phyloP scores from a whole-genome alignment of 2,797 vertebrate genomes.

The Sebastes flavidus region DNA sequence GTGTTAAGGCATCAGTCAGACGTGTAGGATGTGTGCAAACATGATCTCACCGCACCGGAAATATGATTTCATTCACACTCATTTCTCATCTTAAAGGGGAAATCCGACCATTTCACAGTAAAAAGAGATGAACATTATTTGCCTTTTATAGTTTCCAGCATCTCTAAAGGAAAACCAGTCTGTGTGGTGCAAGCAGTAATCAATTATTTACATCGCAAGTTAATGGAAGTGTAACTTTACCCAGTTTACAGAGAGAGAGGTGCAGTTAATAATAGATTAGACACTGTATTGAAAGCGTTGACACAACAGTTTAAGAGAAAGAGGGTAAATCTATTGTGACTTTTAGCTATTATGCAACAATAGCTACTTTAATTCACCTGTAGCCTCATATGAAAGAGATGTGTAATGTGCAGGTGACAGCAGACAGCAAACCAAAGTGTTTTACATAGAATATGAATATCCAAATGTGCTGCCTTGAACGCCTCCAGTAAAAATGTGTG shows the following conservation, averaged over 20 bases:
- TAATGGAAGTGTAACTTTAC: slow-evolving; percentile 38
- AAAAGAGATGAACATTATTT: not conserved
- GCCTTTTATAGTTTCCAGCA: not conserved
- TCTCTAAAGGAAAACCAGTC: not conserved
- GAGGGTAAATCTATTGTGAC: not conserved
- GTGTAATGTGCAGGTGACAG: not conserved
- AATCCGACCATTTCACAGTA: not conserved
- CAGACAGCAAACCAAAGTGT: not conserved
- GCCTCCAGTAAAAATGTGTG: not conserved
- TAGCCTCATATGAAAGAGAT: not conserved
- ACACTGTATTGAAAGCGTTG: not conserved
- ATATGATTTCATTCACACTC: not conserved
- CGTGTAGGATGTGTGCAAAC: not conserved
- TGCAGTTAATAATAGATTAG: slow-evolving; percentile 47
- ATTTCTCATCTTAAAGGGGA: not conserved
- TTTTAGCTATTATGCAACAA: too few species aligned
- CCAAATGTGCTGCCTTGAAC: slow-evolving; percentile 23
- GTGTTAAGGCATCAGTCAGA: not conserved
- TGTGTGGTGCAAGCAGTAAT: slow-evolving; percentile 33
- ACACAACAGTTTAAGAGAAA: not conserved
- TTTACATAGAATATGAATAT: slow-evolving; percentile 65
- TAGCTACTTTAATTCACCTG: not conserved
- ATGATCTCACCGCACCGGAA: slow-evolving; percentile 5
- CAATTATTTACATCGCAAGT: slow-evolving; percentile 57
- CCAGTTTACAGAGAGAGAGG: not conserved